Conservation (phyloP, 2,888 invertebrate species). For the Andrena marginata region DNA sequence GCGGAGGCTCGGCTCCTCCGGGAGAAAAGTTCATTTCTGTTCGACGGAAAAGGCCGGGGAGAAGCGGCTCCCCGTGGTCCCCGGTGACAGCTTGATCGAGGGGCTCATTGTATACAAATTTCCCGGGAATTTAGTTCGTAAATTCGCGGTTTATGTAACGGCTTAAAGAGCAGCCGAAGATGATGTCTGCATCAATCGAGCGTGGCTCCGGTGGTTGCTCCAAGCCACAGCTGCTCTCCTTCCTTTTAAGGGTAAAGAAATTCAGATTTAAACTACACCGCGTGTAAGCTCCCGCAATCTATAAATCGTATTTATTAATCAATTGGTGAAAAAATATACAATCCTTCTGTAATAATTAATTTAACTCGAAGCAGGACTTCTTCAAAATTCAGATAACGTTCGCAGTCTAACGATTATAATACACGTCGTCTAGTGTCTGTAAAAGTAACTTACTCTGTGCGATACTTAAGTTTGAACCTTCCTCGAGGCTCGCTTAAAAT, state of each 20-base stretch:
- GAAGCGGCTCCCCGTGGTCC: conserved; percentile 22
- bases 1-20: conserved; percentile 2
- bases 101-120: conserved; percentile 57
- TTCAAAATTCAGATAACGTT: neutral
- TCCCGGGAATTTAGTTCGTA: conserved; percentile 43
- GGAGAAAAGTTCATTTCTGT: conserved; percentile 31
- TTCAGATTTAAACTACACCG: neutral
- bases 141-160: conserved; percentile 47
- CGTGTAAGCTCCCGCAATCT: neutral
- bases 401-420: neutral
- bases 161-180: conserved; percentile 13
- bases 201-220: neutral
- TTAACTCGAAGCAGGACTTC: neutral
- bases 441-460: neutral
- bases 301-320: neutral
- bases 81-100: conserved; percentile 49
- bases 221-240: neutral
- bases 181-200: conserved; percentile 49
- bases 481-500: neutral
- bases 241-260: neutral
- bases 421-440: no score
- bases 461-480: neutral
- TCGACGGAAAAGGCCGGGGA: conserved; percentile 25
- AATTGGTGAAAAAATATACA: neutral
- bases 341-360: neutral